phyloP scores from a whole-genome alignment of 2,797 vertebrate genomes.

The Coilia nasus region DNA sequence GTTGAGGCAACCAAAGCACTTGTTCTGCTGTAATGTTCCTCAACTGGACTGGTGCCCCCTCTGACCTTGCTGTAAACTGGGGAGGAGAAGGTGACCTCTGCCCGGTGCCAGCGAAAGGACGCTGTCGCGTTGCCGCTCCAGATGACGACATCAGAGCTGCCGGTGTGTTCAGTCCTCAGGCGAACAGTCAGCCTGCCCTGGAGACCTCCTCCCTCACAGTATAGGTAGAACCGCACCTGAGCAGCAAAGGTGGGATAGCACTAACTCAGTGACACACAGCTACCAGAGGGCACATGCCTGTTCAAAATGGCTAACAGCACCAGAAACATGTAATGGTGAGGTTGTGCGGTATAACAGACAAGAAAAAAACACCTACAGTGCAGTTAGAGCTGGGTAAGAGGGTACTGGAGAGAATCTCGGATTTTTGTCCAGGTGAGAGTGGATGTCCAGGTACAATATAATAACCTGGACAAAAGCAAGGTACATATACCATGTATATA shows the following conservation, averaged over 20 bases:
- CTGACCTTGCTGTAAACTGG: conserved; percentile 70
- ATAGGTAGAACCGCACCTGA: conserved; percentile 76
- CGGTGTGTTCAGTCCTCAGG: conserved; percentile 59
- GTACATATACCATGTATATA: not conserved
- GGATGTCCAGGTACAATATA: conserved; percentile 65
- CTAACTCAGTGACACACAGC: not conserved
- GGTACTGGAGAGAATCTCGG: conserved; percentile 74
- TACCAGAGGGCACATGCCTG: not conserved
- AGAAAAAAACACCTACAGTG: conserved; percentile 64
- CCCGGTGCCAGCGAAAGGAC: conserved; percentile 72
- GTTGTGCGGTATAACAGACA: not conserved
- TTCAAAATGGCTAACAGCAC: not conserved
- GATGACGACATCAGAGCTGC: conserved; percentile 58
- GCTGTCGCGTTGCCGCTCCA: conserved; percentile 58
- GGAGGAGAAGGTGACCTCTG: conserved; percentile 67
- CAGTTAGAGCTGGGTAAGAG: conserved; percentile 71
- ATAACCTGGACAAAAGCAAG: conserved; percentile 64
- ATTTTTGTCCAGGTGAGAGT: conserved; percentile 50
- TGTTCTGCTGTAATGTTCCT: not conserved
- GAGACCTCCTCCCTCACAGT: conserved; percentile 56
- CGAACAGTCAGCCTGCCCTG: conserved; percentile 52
- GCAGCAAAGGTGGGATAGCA: not conserved
- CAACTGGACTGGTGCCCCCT: not conserved
- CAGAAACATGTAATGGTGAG: not conserved
- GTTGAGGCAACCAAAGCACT: not conserved